phyloP scores from a whole-genome alignment of 2,797 vertebrate species.

The Pipistrellus pipistrellus region DNA sequence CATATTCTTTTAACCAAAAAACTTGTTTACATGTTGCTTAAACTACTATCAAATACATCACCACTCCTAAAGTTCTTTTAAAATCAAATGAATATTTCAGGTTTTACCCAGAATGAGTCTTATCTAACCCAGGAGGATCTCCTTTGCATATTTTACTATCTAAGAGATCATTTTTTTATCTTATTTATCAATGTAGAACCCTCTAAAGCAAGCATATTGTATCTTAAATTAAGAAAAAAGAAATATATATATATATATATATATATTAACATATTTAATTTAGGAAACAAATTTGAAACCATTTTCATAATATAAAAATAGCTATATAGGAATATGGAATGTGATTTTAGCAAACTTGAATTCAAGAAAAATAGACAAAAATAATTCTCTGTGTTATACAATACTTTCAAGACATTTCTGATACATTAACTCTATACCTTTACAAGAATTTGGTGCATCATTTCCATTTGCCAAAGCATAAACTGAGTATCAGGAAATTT shows the following conservation, averaged over 20 bases:
- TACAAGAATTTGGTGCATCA: background rate
- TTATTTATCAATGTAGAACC: slow-evolving; percentile 39
- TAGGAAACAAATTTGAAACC: slow-evolving; percentile 40
- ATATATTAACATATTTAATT: background rate
- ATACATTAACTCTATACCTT: background rate
- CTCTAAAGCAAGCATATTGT: slow-evolving; percentile 11
- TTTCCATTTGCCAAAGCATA: slow-evolving; percentile 13
- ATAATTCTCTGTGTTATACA: background rate
- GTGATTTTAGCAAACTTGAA: slow-evolving; percentile 33
- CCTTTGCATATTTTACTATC: slow-evolving; percentile 29
- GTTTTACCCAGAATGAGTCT: slow-evolving; percentile 7
- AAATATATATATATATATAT: background rate
- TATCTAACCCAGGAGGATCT: background rate
- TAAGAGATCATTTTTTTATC: slow-evolving; percentile 11
- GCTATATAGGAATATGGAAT: background rate
- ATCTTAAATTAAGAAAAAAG: slow-evolving; percentile 31
- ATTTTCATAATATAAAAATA: background rate
- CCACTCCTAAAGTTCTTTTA: slow-evolving; percentile 7
- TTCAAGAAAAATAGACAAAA: slow-evolving; percentile 34
- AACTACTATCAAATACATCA: slow-evolving; percentile 17
- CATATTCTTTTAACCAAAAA: background rate
- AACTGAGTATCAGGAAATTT: slow-evolving; percentile 6
- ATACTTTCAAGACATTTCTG: background rate
- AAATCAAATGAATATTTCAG: slow-evolving; percentile 27
- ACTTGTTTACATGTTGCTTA: background rate